Evolutionary conservation across 2,888 invertebrate genomes (phyloP), one percentile per base, ranked within the genome.

Genomic region (Timandra comae): DNA sequence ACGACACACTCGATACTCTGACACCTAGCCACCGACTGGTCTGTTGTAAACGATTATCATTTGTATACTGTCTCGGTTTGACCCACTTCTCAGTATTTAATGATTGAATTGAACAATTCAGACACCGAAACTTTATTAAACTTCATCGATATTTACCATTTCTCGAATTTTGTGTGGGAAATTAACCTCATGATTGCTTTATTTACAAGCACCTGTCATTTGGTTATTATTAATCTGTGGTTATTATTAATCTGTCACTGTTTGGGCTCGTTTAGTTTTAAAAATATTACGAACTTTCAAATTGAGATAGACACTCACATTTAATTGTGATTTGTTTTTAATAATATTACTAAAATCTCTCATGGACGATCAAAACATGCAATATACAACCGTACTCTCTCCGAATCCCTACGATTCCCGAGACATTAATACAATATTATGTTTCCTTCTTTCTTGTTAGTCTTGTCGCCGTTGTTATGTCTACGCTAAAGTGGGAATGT

Each of bases 1-100:
- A 72, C 80, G 64, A 77, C 60, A 74, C 61, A 75, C 55, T 55
- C 63, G 67, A 76, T 68, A 71, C 69, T 61, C 52, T 62, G 73
- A 71, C 71, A 71, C 68, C 69, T 69, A 73, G 65, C 72, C 73
- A 71, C 71, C 63, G 59, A 58, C 64, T 51, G 52, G 60, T 57
- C 46, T 64, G 59, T 63, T 63, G 16, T 63, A 46, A 48, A 52
- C 41, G 59, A 63, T 69, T 65, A 65, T 61, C 64, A 54, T 57
- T 54, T 54, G 58, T 55, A 49, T 46, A 46, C 51, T 43, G 56
- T 58, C 58, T 65, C 51, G 41, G 52, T 57, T 66, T 65, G 72
- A 68, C 74, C 72, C 47, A 72, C 51, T 64, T 68, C 49, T 39
- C 40, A 44, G 48, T 54, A 35, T 24, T 26, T 26, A 35, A 25